A percentile compares a stretch with the other conserved stretches of the same genome.
These are phyloP conservation scores for Protonibea diacanthus DNA, from an alignment of 2,797 vertebrate species.

Conservation along the genomic window DNA sequence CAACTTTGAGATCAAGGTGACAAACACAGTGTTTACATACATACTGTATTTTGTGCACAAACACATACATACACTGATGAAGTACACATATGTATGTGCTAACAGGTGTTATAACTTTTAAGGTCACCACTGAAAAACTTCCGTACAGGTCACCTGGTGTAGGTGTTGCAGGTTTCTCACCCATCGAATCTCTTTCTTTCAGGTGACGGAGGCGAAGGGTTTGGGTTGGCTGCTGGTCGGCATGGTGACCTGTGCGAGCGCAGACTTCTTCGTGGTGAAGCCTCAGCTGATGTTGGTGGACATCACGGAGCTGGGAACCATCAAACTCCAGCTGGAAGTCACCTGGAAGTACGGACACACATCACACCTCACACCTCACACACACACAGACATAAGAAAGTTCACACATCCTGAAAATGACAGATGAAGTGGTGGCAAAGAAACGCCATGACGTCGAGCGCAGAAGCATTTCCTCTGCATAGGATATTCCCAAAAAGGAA, in stretches of 20 bases:
- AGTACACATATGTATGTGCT: too few species aligned
- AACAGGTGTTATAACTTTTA: too few species aligned
- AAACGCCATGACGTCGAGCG: background rate
- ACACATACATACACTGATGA: background rate
- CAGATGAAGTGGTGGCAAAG: constrained; percentile 7
- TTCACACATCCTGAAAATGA: background rate
- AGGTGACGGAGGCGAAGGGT: constrained; percentile 96
- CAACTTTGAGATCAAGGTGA: constrained; percentile 96
- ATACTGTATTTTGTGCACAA: background rate
- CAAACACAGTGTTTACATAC: background rate
- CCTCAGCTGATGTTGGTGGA: constrained; percentile 94
- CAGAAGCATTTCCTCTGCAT: background rate
- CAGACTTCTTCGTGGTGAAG: constrained; percentile 90
- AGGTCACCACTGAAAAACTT: too few species aligned
- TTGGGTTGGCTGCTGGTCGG: constrained; percentile 92
- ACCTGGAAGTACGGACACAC: constrained; percentile 91
- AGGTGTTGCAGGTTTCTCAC: constrained; percentile 8
- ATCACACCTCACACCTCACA: background rate
- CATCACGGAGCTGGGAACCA: constrained; percentile 96
- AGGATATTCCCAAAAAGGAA: background rate
- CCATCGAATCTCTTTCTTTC: constrained; percentile 3
- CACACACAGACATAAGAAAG: background rate
- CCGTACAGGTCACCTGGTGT: background rate
- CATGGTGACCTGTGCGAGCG: constrained; percentile 90
- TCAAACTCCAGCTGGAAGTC: constrained; percentile 96